Conservation (phyloP, 1,140 invertebrate species). For the Gryllus bimaculatus region DNA sequence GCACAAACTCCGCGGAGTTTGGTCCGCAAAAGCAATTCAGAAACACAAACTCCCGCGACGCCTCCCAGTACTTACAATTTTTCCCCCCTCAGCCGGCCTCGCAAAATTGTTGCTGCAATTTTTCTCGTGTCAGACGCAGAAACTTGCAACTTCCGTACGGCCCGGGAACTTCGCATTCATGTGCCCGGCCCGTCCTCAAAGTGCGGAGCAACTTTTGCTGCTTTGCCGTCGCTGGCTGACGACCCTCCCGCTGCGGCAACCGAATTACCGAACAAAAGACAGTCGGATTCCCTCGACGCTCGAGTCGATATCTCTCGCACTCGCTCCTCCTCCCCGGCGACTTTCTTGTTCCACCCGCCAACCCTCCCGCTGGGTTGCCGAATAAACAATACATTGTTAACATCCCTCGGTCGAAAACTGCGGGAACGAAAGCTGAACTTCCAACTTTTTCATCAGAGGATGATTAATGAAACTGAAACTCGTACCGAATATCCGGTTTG, state of each 20-base stretch:
- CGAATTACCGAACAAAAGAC: background rate
- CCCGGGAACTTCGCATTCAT: background rate
- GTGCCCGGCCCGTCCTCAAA: background rate
- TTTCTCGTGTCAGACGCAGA: background rate
- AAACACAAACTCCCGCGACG: background rate
- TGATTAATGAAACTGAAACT: background rate
- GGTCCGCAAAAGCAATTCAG: background rate
- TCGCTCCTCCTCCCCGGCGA: background rate
- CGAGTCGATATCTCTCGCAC: background rate
- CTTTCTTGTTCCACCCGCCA: background rate
- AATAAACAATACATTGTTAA: background rate
- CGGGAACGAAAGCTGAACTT: background rate
- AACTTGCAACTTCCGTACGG: background rate
- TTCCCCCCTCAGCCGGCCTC: background rate
- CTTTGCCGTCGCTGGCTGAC: background rate
- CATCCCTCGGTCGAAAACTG: background rate
- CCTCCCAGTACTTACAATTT: background rate
- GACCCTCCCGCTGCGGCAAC: background rate
- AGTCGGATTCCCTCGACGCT: background rate
- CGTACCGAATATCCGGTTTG: background rate
- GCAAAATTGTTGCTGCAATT: constrained; percentile 1
- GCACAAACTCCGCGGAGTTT: too few relatives aligned
- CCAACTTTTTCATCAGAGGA: background rate
- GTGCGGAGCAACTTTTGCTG: background rate
- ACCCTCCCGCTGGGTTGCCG: too few relatives aligned